phyloP scores from a whole-genome alignment of 2,113 vertebrate genomes.

The Laticauda laticaudata region DNA sequence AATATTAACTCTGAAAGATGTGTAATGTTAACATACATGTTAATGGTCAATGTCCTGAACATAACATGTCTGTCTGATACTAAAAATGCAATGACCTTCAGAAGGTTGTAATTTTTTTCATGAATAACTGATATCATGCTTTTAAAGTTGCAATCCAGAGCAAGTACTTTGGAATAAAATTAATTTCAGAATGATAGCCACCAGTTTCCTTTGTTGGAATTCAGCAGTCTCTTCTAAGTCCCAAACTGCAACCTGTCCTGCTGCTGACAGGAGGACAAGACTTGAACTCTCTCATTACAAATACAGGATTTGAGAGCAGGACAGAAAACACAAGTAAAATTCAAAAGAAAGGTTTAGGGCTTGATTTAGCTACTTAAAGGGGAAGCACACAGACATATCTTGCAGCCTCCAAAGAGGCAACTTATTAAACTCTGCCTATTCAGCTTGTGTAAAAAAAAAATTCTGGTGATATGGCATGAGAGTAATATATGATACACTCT shows the following conservation, averaged over 20 bases:
- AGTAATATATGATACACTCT: not conserved
- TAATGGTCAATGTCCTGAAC: not conserved
- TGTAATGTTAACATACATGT: not conserved
- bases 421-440: not conserved
- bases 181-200: constrained; percentile 5
- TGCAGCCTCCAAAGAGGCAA: constrained; percentile 5
- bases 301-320: constrained; percentile 26
- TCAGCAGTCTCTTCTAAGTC: not conserved
- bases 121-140: not conserved
- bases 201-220: not conserved
- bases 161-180: not conserved
- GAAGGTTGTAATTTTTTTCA: not conserved
- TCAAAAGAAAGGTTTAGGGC: constrained; percentile 9
- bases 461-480: not conserved
- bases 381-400: constrained; percentile 43
- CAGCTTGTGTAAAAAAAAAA: not conserved
- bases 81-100: not conserved
- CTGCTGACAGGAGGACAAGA: not conserved
- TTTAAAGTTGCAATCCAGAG: not conserved
- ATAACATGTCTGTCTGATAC: not conserved
- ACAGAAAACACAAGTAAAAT: not conserved
- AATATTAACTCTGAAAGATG: not conserved
- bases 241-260: not conserved
- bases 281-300: constrained; percentile 38
- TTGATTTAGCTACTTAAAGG: constrained; percentile 39